These are phyloP conservation scores for Crossaster papposus DNA, from an alignment of 53 echinoderm and acorn worm genomes.

Conservation along the genomic window DNA sequence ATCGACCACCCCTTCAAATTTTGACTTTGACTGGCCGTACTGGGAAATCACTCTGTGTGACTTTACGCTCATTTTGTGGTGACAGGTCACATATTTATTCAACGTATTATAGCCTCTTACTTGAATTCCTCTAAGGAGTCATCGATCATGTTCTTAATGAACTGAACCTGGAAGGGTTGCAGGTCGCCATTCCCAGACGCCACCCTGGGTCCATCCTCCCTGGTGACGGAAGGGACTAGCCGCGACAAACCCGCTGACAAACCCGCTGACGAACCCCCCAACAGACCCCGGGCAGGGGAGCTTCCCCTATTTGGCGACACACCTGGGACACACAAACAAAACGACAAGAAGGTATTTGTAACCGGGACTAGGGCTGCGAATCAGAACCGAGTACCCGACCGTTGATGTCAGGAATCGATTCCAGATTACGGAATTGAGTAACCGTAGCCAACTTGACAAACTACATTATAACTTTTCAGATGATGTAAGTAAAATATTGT, in stretches of 20 bases:
- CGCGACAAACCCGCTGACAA: background rate
- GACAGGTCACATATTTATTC: too few relatives aligned
- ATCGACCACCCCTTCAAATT: too few relatives aligned
- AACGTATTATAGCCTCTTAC: conserved; percentile 52
- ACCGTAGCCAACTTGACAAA: too few relatives aligned
- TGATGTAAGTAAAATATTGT: too few relatives aligned
- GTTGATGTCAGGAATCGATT: too few relatives aligned
- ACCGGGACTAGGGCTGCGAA: too few relatives aligned
- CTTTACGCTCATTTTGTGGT: too few relatives aligned
- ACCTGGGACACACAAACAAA: background rate
- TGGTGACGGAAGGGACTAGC: background rate
- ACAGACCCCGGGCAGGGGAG: conserved; percentile 54
- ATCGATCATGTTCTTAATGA: conserved; percentile 96
- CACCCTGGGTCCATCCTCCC: background rate
- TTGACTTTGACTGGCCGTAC: too few relatives aligned
- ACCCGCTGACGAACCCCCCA: conserved; percentile 59
- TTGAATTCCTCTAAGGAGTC: conserved; percentile 92
- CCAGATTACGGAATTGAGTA: too few relatives aligned
- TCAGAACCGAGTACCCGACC: too few relatives aligned
- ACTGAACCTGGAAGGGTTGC: conserved; percentile 91
- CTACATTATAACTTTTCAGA: too few relatives aligned
- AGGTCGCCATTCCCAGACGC: conserved; percentile 43
- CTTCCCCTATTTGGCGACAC: background rate
- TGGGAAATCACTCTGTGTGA: too few relatives aligned
- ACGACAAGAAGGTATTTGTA: background rate